Base-by-base conservation (phyloP, 2,888 invertebrate species). In the Eupithecia dodoneata region DNA sequence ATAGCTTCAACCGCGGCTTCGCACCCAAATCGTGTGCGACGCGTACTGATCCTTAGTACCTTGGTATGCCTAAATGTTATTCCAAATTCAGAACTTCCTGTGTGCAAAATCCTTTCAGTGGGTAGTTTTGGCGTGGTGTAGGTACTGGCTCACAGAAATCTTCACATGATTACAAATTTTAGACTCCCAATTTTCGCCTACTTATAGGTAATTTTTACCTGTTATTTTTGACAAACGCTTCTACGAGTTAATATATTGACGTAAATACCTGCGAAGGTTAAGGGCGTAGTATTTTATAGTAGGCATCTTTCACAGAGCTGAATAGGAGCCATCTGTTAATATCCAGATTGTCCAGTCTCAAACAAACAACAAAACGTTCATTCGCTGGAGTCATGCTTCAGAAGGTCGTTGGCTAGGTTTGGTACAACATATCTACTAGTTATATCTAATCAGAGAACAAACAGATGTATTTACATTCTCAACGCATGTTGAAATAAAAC, bases 401-500 rank as follows among this genome's bases (percentile, higher is more conserved):
- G 74, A 73, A 74, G 76, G 70, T 65, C 70, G 44, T 52, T 71
- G 41, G 55, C 74, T 74, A 71, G 67, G 55, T 70, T 73, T 70
- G 72, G 52, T 15, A 52, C 55, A 71, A 69, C 44, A 18, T 59
- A 59, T n/a, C n/a, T n/a, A 12, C 52, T 15, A 15, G 52, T 52
- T 63, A 63, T 69, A 44, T 76, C 74, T 76, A 77, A 79, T 76
- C 72, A 76, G 41, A 44, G 52, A 72, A 63, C 59, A 78, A 71
- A 78, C 52, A 78, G n/a, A 74, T 41, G 70, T 73, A 73, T 76
- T 72, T 65, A 78, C 52, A 66, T 47, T 71, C 52, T 67, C 55
- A 72, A 79, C 59, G 59, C 75, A 74, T 76, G 66, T 74, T 72
- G 76, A 13, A 67, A 72, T 63, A 72, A 76, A 72, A 79, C 55